These are phyloP conservation scores for Phyllotis vaccarum DNA, from an alignment of 2,797 vertebrate species.

Conservation along the genomic window DNA sequence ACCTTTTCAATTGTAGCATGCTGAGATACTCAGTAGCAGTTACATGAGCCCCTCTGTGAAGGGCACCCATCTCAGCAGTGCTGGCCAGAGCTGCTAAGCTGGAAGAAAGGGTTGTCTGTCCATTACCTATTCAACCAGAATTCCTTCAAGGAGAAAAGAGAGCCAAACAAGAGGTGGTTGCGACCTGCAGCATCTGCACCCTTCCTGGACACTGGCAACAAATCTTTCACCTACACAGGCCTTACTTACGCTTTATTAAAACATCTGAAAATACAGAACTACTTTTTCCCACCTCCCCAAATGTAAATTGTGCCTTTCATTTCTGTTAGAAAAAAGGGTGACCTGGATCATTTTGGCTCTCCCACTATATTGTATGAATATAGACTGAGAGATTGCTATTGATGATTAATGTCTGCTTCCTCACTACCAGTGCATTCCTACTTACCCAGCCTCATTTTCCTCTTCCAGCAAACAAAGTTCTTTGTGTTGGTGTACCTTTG, in stretches of 20 bases:
- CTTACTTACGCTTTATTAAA: slow-evolving; percentile 12
- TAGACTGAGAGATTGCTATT: neutral
- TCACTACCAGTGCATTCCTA: no score
- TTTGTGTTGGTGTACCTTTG: no score
- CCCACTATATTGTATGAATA: slow-evolving; percentile 22
- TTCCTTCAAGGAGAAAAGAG: neutral
- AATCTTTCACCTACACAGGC: neutral
- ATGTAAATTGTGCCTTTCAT: neutral
- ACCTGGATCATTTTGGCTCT: slow-evolving; percentile 32
- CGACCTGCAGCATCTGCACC: neutral
- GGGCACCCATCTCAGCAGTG: neutral
- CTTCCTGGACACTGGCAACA: neutral
- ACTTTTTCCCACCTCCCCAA: neutral
- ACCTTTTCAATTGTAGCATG: neutral
- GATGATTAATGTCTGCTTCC: neutral
- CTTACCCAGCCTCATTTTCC: no score
- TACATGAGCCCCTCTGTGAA: neutral
- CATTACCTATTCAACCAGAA: neutral
- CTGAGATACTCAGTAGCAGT: neutral
- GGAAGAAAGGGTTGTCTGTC: neutral
- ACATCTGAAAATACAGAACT: neutral
- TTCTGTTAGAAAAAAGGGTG: neutral
- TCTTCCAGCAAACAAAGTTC: no score
- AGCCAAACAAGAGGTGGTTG: neutral
- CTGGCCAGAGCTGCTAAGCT: neutral